Conservation (phyloP, 1,140 invertebrate genomes). For the Papilio helenus region DNA sequence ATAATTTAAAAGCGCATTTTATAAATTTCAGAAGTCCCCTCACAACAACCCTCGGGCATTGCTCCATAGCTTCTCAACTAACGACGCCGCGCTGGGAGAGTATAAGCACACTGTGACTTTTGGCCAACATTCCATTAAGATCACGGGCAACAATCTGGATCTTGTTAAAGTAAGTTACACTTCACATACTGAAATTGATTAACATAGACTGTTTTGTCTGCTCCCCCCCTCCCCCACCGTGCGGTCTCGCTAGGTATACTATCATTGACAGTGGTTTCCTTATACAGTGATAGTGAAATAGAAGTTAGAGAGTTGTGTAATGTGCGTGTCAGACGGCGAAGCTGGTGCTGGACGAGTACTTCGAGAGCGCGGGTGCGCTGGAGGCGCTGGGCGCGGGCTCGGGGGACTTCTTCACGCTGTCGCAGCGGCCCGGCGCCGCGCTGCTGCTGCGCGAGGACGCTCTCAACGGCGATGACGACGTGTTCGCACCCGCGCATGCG, state of each 20-base stretch:
- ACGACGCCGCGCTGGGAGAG: slow-evolving; percentile 92
- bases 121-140: slow-evolving; percentile 91
- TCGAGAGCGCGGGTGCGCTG: slow-evolving; percentile 81
- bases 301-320: background rate
- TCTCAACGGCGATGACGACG: slow-evolving; percentile 75
- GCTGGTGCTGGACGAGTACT: slow-evolving; percentile 93
- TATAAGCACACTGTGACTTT: slow-evolving; percentile 94
- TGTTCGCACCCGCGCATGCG: slow-evolving; percentile 56
- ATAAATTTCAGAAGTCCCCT: slow-evolving; percentile 76
- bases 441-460: slow-evolving; percentile 73
- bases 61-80: slow-evolving; percentile 91
- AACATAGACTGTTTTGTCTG: too few species aligned
- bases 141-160: slow-evolving; percentile 92
- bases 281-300: too few species aligned
- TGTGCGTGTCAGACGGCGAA: slow-evolving; percentile 87
- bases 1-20: background rate
- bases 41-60: slow-evolving; percentile 83
- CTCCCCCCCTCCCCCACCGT: too few species aligned
- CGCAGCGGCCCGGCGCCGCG: slow-evolving; percentile 74
- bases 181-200: background rate
- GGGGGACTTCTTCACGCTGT: slow-evolving; percentile 81
- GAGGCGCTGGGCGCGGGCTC: slow-evolving; percentile 75
- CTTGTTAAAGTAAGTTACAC: slow-evolving; percentile 87
- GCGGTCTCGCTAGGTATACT: too few species aligned
- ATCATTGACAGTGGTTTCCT: too few species aligned